Base-by-base conservation (phyloP, 2,797 vertebrate genomes). In the Pangasius macronema region DNA sequence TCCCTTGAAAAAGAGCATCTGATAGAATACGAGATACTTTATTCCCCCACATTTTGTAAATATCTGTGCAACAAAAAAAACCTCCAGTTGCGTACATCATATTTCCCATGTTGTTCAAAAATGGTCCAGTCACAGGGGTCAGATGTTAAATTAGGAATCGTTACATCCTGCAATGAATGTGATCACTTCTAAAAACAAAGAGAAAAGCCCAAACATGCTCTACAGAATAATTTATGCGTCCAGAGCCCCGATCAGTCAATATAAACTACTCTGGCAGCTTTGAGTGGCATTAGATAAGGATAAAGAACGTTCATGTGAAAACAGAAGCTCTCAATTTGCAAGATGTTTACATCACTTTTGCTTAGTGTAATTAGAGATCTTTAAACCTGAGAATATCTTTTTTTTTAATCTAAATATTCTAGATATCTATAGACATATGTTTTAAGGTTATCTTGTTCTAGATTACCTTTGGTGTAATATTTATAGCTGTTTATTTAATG, bases 21-120 rank as follows among this genome's bases (percentile, higher is more conserved):
- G 75, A 84, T 83, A 33, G 7, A 33, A 85, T 84, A 86, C 22
- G 22, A 80, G 33, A 67, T 70, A 67, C 30, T 88, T 90, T 91
- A 89, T 90, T 89, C 59, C 42, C 61, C 51, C 16, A 51, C 39
- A 75, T 84, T 83, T 87, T 20, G 27, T 55, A 16, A 82, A 83
- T n/a, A 46, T 83, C 33, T 87, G 84, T 85, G 77, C 72, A 86
- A 46, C 83, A 55, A 87, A 68, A 83, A 83, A 61, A 80, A 75
- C 49, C 24, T 33, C 13, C n/a, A 82, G 46, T 80, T 75, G 30
- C 27, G 84, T 79, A 53, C 24, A 83, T 7, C 3, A 27, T 18
- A 82, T 39, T 51, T 59, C 65, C 36, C n/a, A 61, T 27, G 22
- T 33, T 33, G 4, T n/a, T 57, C n/a, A 2, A 55, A n/a, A 68